Percentiles rank a stretch among this genome's conserved stretches.
Conservation (phyloP, 2,113 vertebrate genomes). For the Apteryx owenii region DNA sequence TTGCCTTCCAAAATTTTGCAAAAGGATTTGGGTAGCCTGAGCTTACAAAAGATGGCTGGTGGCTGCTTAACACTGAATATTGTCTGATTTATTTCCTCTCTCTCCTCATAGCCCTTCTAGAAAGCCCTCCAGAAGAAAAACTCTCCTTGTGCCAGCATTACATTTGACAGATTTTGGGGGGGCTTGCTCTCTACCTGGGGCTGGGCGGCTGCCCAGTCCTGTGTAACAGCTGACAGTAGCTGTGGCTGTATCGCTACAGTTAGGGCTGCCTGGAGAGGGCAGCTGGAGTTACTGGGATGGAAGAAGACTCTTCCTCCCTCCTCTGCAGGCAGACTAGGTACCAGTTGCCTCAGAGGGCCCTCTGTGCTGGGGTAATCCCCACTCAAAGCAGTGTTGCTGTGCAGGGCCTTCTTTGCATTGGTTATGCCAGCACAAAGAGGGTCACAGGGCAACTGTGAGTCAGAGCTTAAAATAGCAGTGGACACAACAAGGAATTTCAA, state of each 20-base stretch:
- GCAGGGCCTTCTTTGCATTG: not conserved
- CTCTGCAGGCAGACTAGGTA: not conserved
- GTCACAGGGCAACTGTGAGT: constrained; percentile 28
- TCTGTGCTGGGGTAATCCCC: not conserved
- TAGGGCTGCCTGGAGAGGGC: not conserved
- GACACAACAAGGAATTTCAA: not conserved
- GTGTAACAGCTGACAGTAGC: not conserved
- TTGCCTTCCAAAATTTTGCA: not conserved
- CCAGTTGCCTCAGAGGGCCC: not conserved
- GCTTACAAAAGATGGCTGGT: constrained; percentile 7
- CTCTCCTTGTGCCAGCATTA: not conserved
- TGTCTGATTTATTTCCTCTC: not conserved
- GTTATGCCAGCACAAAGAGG: not conserved
- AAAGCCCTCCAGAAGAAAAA: not conserved
- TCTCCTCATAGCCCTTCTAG: not conserved
- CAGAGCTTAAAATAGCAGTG: constrained; percentile 31
- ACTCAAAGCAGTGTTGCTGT: not conserved
- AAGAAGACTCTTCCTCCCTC: not conserved
- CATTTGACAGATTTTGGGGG: not conserved
- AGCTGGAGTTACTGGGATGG: not conserved
- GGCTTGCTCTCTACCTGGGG: not conserved
- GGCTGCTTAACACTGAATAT: not conserved
- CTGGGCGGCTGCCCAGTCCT: not conserved
- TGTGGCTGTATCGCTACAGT: not conserved
- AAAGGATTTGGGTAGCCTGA: not conserved